Base-by-base conservation (phyloP, 2,113 vertebrate species). In the Andinoacara biseriatus region DNA sequence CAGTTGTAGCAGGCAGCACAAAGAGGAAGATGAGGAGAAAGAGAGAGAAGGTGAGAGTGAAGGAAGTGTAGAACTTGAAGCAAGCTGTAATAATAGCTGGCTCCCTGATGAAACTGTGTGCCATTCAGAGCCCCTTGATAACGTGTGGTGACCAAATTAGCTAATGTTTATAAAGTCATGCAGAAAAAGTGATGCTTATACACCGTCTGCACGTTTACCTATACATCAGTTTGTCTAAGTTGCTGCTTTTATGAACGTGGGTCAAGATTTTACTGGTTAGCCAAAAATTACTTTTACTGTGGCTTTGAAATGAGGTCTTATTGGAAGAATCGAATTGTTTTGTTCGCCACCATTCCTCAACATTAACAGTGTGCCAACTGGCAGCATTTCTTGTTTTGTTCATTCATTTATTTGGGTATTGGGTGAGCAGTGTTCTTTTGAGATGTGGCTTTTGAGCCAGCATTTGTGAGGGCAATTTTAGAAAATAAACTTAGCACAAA, bases 381-480 rank as follows among this genome's bases (percentile, higher is more conserved):
- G 46, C 67, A 72, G 46, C 26, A 72, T 72, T 72, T 33, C 46
- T n/a, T 72, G 65, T 72, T 72, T 72, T 52, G 43, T 31, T 72
- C 26, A 52, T 72, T 72, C 46, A 54, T 54, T 72, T 72, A 72
- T 72, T 72, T 72, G 67, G 3, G 10, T n/a, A 54, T 11, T 72
- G 46, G 46, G 67, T 2, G 1, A 72, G 46, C 8, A 72, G 10
- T 7, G 10, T 33, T 72, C 20, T 20, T 72, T 72, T 72, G 67
- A 72, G 24, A 72, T 33, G 26, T 72, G 18, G 24, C 31, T 72
- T 72, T 17, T 72, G 43, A 33, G 67, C 46, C 67, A 54, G 20
- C 10, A 7, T 49, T 72, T 33, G 43, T n/a, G 52, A 54, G 46
- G 18, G 52, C 4, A 0, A 72, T 72, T 54, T 54, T 54, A 72